Base-by-base conservation (phyloP, 2,797 vertebrate species). In the Leptoclinus maculatus region DNA sequence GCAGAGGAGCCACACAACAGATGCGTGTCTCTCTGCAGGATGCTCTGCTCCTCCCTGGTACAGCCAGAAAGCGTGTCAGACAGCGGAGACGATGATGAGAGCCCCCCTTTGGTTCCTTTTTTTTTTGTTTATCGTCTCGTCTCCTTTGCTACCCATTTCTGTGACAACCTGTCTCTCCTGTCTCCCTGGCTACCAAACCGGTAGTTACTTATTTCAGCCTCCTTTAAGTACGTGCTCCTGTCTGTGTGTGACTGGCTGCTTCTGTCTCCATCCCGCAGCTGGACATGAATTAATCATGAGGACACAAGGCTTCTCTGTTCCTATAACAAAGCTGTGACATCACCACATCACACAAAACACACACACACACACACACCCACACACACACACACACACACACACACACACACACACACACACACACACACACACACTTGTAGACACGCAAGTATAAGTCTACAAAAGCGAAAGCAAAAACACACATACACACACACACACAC, bases 231-330 rank as follows among this genome's bases (percentile, higher is more conserved):
- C 84, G 78, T 90, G 84, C 85, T 86, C 84, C 91, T 90, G 90
- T 93, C 89, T 91, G 87, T 84, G 83, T 90, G 92, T 94, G 94
- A 94, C 94, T 94, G 92, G 93, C 87, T 89, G 91, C 93, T 91
- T 95, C 93, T 95, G 94, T 95, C 90, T 93, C 92, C 85, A 93
- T 94, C 94, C 93, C 90, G 93, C 94, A 96, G 95, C 95, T 96
- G 95, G 94, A 95, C 93, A 95, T 95, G 94, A 93, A 96, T 96
- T 95, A 95, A 91, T 91, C 95, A 96, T 95, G 92, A 94, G 90
- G 91, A 94, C 89, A 96, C 94, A 96, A 95, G 92, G 94, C 92
- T 93, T 74, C 93, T 95, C 94, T 96, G 94, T 95, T 94, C 88
- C 85, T 87, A 89, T 93, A 94, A 95, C 95, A 95, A 95, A 95